A percentile compares a stretch with the other conserved stretches of the same genome.
These are phyloP conservation scores for Mnemiopsis leidyi DNA, from an alignment of 37 sponge, comb jelly and placozoan species.

Conservation along the genomic window DNA sequence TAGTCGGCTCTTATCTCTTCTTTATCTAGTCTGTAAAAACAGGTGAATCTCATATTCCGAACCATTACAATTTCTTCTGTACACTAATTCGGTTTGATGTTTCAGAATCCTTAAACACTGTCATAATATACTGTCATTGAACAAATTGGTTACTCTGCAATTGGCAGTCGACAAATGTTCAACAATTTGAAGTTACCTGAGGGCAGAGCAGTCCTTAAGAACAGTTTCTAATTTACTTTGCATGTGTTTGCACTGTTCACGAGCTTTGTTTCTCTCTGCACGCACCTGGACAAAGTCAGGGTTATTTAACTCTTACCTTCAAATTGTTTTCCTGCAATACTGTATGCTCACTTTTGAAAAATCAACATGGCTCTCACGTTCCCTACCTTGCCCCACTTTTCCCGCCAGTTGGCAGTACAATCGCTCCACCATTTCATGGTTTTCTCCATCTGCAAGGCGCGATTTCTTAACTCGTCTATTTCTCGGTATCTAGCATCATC, in stretches of 20 bases:
- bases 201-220: not conserved
- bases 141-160: no score
- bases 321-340: no score
- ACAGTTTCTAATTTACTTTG: not conserved
- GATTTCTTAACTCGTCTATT: not conserved
- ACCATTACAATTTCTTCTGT: not conserved
- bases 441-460: constrained; percentile 44
- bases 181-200: no score
- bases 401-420: constrained; percentile 30
- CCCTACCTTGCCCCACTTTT: constrained; percentile 57
- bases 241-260: not conserved
- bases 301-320: no score
- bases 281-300: no score
- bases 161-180: no score
- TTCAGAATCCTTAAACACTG: no score
- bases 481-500: constrained; percentile 16
- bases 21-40: not conserved
- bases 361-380: no score
- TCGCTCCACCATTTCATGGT: constrained; percentile 60
- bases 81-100: no score
- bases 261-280: constrained; percentile 1
- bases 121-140: no score
- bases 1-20: not conserved
- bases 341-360: no score
- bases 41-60: no score